Evolutionary conservation across 2,113 vertebrate species (phyloP).

Genomic region (Seriola dumerili): DNA sequence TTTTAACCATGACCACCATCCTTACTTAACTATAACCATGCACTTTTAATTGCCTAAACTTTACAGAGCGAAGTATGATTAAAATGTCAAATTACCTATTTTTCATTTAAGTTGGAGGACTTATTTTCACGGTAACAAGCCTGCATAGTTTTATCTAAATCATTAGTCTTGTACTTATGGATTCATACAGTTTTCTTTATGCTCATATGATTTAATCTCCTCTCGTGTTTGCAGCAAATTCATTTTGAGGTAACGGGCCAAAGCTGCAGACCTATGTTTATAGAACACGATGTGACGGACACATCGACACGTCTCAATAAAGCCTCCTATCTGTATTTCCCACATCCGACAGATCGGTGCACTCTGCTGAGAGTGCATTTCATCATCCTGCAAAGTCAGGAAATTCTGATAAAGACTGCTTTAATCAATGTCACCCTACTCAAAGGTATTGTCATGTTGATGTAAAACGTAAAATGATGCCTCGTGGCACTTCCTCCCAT

Average conservation of each 20-base stretch:
- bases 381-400: conserved; percentile 74
- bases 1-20: too few relatives aligned
- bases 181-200: background rate
- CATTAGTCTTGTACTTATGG: background rate
- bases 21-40: too few relatives aligned
- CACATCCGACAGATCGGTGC: conserved; percentile 2
- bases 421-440: conserved; percentile 79
- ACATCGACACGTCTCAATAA: conserved; percentile 41
- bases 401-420: conserved; percentile 48
- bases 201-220: background rate
- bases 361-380: conserved; percentile 72
- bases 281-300: conserved; percentile 7
- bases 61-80: too few relatives aligned
- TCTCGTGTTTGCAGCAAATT: background rate
- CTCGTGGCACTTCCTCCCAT: conserved; percentile 43
- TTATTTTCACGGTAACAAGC: too few relatives aligned
- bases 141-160: too few relatives aligned
- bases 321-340: conserved; percentile 10
- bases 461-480: conserved; percentile 72
- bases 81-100: too few relatives aligned
- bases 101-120: too few relatives aligned
- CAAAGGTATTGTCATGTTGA: conserved; percentile 73
- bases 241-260: background rate
- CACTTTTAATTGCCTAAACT: too few relatives aligned
- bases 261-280: conserved; percentile 15